Evolutionary conservation across 2,888 invertebrate genomes (phyloP).

Genomic region (Gasteruption jaculator): DNA sequence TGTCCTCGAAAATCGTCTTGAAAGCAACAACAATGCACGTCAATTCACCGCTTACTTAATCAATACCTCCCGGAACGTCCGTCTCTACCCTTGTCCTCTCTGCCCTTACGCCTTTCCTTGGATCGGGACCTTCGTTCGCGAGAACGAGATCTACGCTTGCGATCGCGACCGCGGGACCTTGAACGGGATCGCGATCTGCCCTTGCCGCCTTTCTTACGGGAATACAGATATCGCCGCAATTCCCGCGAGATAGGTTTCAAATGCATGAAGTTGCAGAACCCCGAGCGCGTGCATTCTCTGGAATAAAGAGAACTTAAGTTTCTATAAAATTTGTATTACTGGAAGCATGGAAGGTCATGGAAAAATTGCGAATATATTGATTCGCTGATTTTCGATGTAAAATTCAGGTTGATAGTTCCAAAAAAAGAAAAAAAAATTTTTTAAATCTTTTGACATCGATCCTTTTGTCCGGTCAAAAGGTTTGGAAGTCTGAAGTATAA

Average conservation of each 20-base stretch:
- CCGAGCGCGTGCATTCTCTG: constrained; percentile 93
- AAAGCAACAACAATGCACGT: too few species aligned
- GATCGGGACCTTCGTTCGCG: constrained; percentile 47
- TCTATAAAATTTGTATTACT: too few species aligned
- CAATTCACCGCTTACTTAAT: too few species aligned
- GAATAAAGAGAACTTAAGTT: too few species aligned
- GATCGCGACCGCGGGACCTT: constrained; percentile 55
- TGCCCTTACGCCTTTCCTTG: constrained; percentile 47
- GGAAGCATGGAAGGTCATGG: too few species aligned
- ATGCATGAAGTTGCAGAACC: constrained; percentile 99
- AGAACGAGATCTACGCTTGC: constrained; percentile 47
- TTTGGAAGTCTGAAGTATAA: constrained; percentile 9
- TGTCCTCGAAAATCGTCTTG: too few species aligned
- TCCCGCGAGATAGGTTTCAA: constrained; percentile 97
- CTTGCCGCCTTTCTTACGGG: constrained; percentile 60
- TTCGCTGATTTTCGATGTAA: too few species aligned
- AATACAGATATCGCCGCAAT: constrained; percentile 77
- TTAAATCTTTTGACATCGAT: too few species aligned
- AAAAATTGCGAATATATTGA: too few species aligned
- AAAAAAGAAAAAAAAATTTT: too few species aligned
- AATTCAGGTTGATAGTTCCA: too few species aligned
- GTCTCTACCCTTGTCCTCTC: constrained; percentile 49
- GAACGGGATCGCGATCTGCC: constrained; percentile 62
- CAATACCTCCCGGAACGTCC: constrained; percentile 55
- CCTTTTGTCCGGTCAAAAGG: too few species aligned